Evolutionary conservation across 2,113 vertebrate genomes (phyloP).

Genomic region (Trinectes maculatus): DNA sequence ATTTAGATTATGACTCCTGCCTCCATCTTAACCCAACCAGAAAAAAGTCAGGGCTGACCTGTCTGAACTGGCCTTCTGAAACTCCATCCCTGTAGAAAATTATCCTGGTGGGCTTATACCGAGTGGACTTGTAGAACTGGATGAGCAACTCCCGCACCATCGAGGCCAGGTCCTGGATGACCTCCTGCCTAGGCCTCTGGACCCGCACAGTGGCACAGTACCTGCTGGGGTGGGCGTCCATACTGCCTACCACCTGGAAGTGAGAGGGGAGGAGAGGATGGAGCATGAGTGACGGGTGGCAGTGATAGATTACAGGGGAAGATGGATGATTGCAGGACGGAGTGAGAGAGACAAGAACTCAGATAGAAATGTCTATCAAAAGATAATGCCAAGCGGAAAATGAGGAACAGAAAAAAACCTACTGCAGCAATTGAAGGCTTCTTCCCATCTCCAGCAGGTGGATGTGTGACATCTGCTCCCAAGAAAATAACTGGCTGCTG

Average conservation of each 20-base stretch:
- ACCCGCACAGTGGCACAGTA: conserved; percentile 99
- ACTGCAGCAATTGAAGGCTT: conserved; percentile 99
- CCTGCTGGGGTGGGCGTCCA: conserved; percentile 98
- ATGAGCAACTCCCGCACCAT: conserved; percentile 99
- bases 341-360: not conserved
- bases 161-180: conserved; percentile 97
- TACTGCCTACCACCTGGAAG: conserved; percentile 95
- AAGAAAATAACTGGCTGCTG: conserved; percentile 99
- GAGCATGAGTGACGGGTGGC: not conserved
- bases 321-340: not conserved
- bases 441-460: conserved; percentile 97
- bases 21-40: too few relatives aligned
- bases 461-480: conserved; percentile 98
- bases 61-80: conserved; percentile 98
- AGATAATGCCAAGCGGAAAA: not conserved
- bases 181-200: conserved; percentile 96
- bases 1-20: not conserved
- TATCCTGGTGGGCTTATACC: conserved; percentile 98
- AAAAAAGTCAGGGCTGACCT: conserved; percentile 79
- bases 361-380: not conserved
- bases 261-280: not conserved
- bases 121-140: conserved; percentile 99
- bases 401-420: conserved; percentile 64
- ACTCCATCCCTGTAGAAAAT: conserved; percentile 96
- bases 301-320: rapidly evolving